A percentile compares a stretch with the other conserved stretches of the same genome.
Evolutionary conservation across 2,797 vertebrate genomes (phyloP).

Genomic region (Florisuga fusca): DNA sequence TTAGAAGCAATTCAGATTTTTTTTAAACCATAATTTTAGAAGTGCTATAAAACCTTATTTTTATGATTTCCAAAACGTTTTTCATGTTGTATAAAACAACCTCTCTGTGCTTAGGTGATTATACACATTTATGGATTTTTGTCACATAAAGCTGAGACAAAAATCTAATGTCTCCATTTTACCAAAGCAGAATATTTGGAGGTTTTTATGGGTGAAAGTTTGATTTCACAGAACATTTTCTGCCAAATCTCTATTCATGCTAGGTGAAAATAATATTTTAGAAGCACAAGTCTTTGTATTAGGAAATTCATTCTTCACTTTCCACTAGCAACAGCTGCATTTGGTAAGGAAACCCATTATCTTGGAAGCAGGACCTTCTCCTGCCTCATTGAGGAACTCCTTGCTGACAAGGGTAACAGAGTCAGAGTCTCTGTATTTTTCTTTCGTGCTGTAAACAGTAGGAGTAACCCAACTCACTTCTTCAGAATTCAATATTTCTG

Average conservation of each 20-base stretch:
- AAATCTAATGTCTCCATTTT: not conserved
- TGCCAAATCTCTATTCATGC: not conserved
- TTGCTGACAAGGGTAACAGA: not conserved
- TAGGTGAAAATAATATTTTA: not conserved
- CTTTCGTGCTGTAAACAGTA: not conserved
- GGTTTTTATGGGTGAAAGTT: not conserved
- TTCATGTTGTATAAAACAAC: not conserved
- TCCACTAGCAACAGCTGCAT: not conserved
- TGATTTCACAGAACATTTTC: not conserved
- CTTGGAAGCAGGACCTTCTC: not conserved
- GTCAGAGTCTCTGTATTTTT: fast-evolving
- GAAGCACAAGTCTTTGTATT: not conserved
- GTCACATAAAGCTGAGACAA: not conserved
- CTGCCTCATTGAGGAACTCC: not conserved
- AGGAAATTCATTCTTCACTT: not conserved
- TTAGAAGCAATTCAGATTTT: not conserved
- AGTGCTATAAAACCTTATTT: fast-evolving
- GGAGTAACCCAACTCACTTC: not conserved
- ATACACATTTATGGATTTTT: not conserved
- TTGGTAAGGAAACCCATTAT: not conserved
- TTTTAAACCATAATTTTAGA: not conserved
- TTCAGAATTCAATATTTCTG: not conserved
- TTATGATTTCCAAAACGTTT: not conserved
- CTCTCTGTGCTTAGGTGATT: not conserved
- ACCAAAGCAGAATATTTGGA: not conserved